Base-by-base conservation (phyloP, 2,888 invertebrate genomes). In the Dusona sp. region DNA sequence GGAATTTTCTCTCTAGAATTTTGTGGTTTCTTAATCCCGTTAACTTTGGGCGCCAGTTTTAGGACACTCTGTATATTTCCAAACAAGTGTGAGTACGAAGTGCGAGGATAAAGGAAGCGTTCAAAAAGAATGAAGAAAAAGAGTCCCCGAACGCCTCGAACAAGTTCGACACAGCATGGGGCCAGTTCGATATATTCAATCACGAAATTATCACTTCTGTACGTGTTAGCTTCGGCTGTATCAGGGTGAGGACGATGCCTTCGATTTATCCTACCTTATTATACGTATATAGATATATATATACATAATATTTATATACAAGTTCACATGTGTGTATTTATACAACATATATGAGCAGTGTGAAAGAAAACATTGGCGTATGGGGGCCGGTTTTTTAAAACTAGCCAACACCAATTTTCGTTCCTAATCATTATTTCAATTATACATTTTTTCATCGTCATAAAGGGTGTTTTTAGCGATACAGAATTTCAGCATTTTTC, bases 151-250 rank as follows among this genome's bases (percentile, higher is more conserved):
- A 91, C 91, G 90, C 91, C 90, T 90, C 88, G 91, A 91, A 93
- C 93, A 89, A 90, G 92, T 93, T 91, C 88, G 89, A 86, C 90
- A 81, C 93, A 93, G 93, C 93, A 91, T 93, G 93, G 90, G 92
- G 90, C 90, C 88, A 89, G 91, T 92, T 93, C 93, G 92, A 93
- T 93, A 93, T 93, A 93, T 93, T 93, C 93, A 93, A 93, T 93
- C 93, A 93, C 92, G 92, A 93, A 93, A 93, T 93, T 93, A 93
- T 93, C 93, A 93, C 93, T 93, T 93, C 93, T 93, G 93, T 93
- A 93, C 91, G 90, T 87, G 88, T 87, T 83, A 79, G 86, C 83
- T 75, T 68, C 74, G 86, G 16, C 25, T 83, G 45, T 48, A 80
- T 57, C 85, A 61, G 83, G 67, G 80, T 54, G 84, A 61, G 57